Base-by-base conservation (phyloP, 1,140 invertebrate species). In the Solen grandis region DNA sequence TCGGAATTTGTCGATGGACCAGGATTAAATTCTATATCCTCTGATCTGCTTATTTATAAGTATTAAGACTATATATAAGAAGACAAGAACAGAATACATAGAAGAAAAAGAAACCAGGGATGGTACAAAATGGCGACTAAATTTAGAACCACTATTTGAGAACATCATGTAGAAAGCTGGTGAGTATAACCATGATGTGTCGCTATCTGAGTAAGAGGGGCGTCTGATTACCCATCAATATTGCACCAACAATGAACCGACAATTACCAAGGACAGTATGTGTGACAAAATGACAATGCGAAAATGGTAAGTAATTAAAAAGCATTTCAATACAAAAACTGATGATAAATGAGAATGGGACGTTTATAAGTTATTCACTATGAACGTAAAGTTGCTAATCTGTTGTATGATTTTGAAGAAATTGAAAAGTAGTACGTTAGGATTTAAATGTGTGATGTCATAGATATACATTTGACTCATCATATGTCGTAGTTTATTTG, bases 1-100 rank as follows among this genome's bases (percentile, higher is more conserved):
- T 59, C 22, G 27, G 55, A 27, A 50, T 50, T n/a, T 59, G 55
- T n/a, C 8, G 8, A 10, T n/a, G 63, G 63, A 41, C 63, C 63
- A n/a, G 63, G 63, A 27, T 66, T 66, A 19, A 27, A 29, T 1
- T 66, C 14, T 8, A 65, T 27, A 25, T 65, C 63, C 13, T 36
- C 63, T 16, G 63, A 66, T 5, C 8, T 59, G 55, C 8, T n/a
- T 8, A 13, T 10, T n/a, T 8, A 8, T 59, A 8, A n/a, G 27
- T 16, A 59, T 10, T 13, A 50, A 50, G 46, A n/a, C 10, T 50
- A 50, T 50, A 50, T 10, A 50, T 10, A 50, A n/a, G n/a, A 50
- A 50, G 10, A 10, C 10, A n/a, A n/a, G 10, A 50, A 50, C 46
- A 50, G 46, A 50, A 50, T 13, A n/a, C n/a, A 50, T 50, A n/a